A percentile compares a stretch with the other conserved stretches of the same genome.
These are phyloP conservation scores for Phrynocephalus forsythii DNA, from an alignment of 2,797 vertebrate species.

Conservation along the genomic window DNA sequence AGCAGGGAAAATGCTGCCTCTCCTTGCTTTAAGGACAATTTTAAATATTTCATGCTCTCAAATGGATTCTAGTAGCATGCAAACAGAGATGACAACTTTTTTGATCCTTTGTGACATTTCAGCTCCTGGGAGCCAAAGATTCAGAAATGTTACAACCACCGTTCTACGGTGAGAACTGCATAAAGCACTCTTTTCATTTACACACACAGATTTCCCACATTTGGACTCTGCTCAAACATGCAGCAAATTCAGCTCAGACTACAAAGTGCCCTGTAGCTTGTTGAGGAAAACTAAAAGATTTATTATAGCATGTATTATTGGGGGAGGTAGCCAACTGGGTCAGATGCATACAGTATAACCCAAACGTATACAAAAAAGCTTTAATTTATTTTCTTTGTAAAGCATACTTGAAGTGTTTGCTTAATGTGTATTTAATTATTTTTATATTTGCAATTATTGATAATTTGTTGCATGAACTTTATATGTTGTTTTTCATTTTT, in stretches of 20 bases:
- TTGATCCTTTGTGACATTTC: conserved; percentile 27
- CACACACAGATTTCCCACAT: background rate
- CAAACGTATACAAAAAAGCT: too few relatives aligned
- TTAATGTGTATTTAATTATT: too few relatives aligned
- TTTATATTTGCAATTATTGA: too few relatives aligned
- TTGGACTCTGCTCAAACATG: background rate
- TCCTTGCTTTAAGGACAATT: background rate
- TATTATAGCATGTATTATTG: background rate
- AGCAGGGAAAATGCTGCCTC: background rate
- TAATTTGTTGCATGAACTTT: too few relatives aligned
- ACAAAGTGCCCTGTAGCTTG: background rate
- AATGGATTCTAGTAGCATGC: conserved; percentile 33
- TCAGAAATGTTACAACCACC: conserved; percentile 30
- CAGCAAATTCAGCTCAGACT: background rate
- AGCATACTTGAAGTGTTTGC: too few relatives aligned
- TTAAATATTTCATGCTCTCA: conserved; percentile 37
- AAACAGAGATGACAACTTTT: conserved; percentile 30
- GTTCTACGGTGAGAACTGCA: conserved; percentile 30
- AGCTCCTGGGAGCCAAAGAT: conserved; percentile 29
- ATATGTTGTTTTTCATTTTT: too few relatives aligned
- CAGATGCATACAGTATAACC: too few relatives aligned
- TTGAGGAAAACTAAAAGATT: background rate
- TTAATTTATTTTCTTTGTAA: too few relatives aligned
- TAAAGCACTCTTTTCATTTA: conserved; percentile 43
- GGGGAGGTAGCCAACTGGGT: too few relatives aligned